These are phyloP conservation scores for Brachyistius frenatus DNA, from an alignment of 2,113 vertebrate species.

Conservation along the genomic window DNA sequence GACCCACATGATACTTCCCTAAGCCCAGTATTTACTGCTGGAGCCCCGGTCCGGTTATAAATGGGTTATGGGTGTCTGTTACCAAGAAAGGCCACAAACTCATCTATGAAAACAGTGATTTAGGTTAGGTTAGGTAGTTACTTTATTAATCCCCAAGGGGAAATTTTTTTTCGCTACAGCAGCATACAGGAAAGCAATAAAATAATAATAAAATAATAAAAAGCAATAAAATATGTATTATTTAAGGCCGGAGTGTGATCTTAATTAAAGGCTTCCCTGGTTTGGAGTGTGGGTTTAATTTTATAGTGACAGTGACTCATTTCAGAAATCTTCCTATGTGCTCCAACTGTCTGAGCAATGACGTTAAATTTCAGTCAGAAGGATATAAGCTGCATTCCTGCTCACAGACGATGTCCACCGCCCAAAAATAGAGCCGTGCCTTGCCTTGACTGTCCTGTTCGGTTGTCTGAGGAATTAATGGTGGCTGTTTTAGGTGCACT, in stretches of 20 bases:
- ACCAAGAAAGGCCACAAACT: conserved; percentile 79
- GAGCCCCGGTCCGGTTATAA: conserved; percentile 80
- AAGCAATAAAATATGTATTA: too few relatives aligned
- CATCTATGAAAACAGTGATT: conserved; percentile 39
- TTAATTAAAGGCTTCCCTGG: conserved; percentile 38
- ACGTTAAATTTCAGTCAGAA: conserved; percentile 8
- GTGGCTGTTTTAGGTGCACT: conserved; percentile 15
- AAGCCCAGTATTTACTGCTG: conserved; percentile 81
- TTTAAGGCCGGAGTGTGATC: conserved; percentile 22
- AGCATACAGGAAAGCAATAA: too few relatives aligned
- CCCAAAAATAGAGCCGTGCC: conserved; percentile 43
- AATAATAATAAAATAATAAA: too few relatives aligned
- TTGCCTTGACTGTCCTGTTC: conserved; percentile 9
- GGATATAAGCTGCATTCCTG: conserved; percentile 31
- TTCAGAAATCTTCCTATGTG: background rate
- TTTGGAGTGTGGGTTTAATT: background rate
- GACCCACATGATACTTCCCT: conserved; percentile 77
- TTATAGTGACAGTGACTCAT: background rate
- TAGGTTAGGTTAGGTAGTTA: too few relatives aligned
- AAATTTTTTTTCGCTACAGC: too few relatives aligned
- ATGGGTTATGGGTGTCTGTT: conserved; percentile 77
- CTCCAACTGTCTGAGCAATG: background rate
- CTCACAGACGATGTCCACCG: background rate
- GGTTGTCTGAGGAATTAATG: conserved; percentile 7
- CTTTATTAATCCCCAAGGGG: too few relatives aligned